A percentile compares a stretch with the other conserved stretches of the same genome.
Evolutionary conservation across 2,797 vertebrate genomes (phyloP).

Genomic region (Nothura maculosa): DNA sequence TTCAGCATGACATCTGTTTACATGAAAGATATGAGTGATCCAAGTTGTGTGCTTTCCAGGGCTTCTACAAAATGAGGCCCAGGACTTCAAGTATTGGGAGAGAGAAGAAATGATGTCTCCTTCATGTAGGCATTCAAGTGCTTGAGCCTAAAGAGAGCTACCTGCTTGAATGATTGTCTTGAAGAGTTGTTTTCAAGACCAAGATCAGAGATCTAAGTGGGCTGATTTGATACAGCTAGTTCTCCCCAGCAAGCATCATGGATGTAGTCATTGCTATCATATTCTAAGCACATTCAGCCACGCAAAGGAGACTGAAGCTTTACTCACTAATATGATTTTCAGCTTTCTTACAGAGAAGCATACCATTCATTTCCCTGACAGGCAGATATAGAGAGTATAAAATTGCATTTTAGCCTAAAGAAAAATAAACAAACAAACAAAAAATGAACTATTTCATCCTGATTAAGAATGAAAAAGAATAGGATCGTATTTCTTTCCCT

Average conservation of each 20-base stretch:
- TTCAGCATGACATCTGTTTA: fast-evolving
- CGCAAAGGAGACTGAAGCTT: not conserved
- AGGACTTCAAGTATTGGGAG: not conserved
- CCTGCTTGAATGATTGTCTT: not conserved
- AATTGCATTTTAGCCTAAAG: not conserved
- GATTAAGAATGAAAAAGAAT: not conserved
- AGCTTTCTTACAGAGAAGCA: not conserved
- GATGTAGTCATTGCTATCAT: not conserved
- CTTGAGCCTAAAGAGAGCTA: not conserved
- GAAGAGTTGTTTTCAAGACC: not conserved
- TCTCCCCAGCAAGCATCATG: not conserved
- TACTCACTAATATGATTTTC: not conserved
- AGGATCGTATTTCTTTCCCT: not conserved
- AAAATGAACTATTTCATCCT: not conserved
- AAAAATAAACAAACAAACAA: not conserved
- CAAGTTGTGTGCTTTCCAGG: not conserved
- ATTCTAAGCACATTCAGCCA: not conserved
- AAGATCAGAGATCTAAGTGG: not conserved
- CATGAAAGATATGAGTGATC: not conserved
- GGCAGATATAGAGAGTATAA: not conserved
- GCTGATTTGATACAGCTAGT: not conserved
- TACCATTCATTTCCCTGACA: not conserved
- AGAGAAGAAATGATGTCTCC: not conserved
- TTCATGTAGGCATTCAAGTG: not conserved
- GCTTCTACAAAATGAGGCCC: not conserved